Percentiles rank a stretch among this genome's conserved stretches.
Conservation (phyloP, 2,797 vertebrate species). For the Octomys mimax region DNA sequence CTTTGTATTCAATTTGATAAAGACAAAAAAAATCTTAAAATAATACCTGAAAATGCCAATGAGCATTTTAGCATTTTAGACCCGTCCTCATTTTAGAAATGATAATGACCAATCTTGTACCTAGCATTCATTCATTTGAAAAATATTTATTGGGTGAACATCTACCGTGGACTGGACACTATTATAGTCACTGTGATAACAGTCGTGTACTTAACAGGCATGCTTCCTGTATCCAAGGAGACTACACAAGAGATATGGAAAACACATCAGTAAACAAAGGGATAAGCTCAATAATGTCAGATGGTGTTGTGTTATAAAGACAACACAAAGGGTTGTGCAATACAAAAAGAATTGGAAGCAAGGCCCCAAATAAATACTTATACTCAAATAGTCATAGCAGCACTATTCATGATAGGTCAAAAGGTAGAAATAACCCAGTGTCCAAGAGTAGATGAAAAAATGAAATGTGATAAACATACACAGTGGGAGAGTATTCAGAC, state of each 20-base stretch:
- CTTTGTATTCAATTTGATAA: not conserved
- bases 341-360: not conserved
- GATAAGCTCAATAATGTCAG: not conserved
- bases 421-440: not conserved
- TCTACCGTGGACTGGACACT: not conserved
- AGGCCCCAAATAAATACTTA: not conserved
- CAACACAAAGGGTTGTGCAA: not conserved
- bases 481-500: not conserved
- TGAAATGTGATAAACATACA: not conserved
- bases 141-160: not conserved
- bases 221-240: not conserved
- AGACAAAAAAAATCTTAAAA: not conserved
- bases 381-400: too few species aligned
- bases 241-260: not conserved
- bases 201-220: not conserved
- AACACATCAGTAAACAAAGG: not conserved
- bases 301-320: not conserved
- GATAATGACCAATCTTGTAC: not conserved
- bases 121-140: not conserved
- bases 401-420: not conserved
- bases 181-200: not conserved
- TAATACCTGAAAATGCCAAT: not conserved
- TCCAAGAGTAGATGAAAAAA: not conserved
- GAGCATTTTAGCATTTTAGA: constrained; percentile 7
- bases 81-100: not conserved